These are phyloP conservation scores for Pogonophryne albipinna DNA, from an alignment of 2,797 vertebrate genomes.

Conservation along the genomic window DNA sequence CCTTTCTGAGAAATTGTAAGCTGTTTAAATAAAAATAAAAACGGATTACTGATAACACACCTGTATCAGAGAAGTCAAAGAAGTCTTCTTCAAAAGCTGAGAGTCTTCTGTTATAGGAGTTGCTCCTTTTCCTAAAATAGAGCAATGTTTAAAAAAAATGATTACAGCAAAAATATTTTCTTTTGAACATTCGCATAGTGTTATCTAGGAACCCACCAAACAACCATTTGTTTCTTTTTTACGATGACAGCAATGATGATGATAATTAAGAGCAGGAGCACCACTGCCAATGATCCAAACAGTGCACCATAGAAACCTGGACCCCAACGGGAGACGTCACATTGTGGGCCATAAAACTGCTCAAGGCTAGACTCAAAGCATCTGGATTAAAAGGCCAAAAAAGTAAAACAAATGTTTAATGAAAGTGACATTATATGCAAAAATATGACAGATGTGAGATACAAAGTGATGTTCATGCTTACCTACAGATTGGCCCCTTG, in stretches of 20 bases:
- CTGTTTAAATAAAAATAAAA: not conserved
- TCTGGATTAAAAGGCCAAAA: conserved; percentile 47
- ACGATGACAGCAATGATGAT: conserved; percentile 53
- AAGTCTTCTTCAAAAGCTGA: conserved; percentile 70
- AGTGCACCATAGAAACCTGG: conserved; percentile 82
- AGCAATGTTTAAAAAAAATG: conserved; percentile 1
- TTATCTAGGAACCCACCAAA: conserved; percentile 57
- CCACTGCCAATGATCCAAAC: conserved; percentile 78
- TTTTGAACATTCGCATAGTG: not conserved
- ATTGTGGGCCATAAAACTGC: conserved; percentile 74
- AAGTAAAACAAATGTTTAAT: not conserved
- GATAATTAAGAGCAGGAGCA: conserved; percentile 67
- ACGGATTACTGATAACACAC: conserved; percentile 32
- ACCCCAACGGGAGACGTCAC: conserved; percentile 68
- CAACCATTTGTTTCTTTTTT: conserved; percentile 33
- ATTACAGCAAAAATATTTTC: not conserved
- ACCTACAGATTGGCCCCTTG: conserved; percentile 73
- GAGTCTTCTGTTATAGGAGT: conserved; percentile 23
- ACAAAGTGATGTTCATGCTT: conserved; percentile 30
- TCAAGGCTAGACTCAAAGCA: conserved; percentile 65
- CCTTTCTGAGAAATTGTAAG: not conserved
- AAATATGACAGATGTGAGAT: not conserved
- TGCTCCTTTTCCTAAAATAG: conserved; percentile 38
- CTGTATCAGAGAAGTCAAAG: conserved; percentile 72
- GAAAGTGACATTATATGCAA: not conserved